Evolutionary conservation across 2,113 vertebrate genomes (phyloP).

Genomic region (Python bivittatus): DNA sequence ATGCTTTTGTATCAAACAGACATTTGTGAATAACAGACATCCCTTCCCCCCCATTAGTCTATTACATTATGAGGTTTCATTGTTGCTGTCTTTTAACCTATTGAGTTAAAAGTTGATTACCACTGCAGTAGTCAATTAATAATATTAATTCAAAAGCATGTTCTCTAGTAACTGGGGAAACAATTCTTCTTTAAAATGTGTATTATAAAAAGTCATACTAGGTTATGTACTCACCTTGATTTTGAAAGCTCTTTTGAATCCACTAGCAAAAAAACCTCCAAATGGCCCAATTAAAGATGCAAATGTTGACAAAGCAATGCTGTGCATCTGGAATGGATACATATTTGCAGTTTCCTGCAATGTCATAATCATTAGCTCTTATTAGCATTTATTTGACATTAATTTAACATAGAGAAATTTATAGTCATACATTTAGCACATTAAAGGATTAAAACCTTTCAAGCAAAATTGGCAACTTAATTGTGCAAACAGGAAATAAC

Average conservation of each 20-base stretch:
- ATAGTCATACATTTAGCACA: background rate
- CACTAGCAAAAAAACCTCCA: slow-evolving; percentile 98
- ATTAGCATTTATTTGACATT: background rate
- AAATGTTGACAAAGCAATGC: slow-evolving; percentile 91
- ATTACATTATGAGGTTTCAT: background rate
- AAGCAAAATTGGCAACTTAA: background rate
- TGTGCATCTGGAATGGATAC: slow-evolving; percentile 96
- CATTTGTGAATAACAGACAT: background rate
- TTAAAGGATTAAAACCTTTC: background rate
- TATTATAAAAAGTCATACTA: background rate
- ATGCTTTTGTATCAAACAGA: background rate
- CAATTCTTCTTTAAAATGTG: background rate
- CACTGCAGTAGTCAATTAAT: background rate
- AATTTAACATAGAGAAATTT: background rate
- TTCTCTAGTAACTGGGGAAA: background rate
- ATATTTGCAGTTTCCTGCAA: slow-evolving; percentile 86
- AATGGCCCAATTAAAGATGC: slow-evolving; percentile 94
- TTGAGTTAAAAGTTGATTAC: background rate
- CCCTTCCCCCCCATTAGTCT: background rate
- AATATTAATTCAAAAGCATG: background rate
- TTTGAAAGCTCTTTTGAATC: slow-evolving; percentile 98
- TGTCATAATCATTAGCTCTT: background rate
- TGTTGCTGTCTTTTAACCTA: background rate
- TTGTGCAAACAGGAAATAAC: background rate
- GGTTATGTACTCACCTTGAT: slow-evolving; percentile 83